Percentiles rank a stretch among this genome's conserved stretches.
These are phyloP conservation scores for Ovis canadensis DNA, from an alignment of 2,113 vertebrate species.

Conservation along the genomic window DNA sequence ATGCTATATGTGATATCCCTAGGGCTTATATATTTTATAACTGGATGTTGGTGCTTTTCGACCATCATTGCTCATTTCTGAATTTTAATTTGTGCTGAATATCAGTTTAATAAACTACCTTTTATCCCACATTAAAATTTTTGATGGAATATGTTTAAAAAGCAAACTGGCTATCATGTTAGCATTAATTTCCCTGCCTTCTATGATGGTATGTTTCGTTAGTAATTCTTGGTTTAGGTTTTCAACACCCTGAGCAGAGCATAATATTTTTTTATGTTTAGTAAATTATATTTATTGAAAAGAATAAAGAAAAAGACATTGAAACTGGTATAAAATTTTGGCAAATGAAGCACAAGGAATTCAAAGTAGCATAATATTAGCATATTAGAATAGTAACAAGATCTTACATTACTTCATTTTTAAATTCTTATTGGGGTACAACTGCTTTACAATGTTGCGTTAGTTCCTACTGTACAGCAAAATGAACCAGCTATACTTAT, in stretches of 20 bases:
- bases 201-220: not conserved
- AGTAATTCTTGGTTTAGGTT: not conserved
- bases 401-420: not conserved
- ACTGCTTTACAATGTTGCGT: not conserved
- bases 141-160: not conserved
- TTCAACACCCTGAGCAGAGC: not conserved
- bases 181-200: not conserved
- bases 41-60: not conserved
- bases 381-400: not conserved
- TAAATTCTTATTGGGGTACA: not conserved
- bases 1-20: not conserved
- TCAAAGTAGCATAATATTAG: not conserved
- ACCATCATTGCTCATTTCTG: not conserved
- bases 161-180: not conserved
- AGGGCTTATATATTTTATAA: not conserved
- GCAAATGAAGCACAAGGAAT: not conserved
- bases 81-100: not conserved
- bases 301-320: not conserved
- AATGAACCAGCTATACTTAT: not conserved
- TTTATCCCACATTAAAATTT: not conserved
- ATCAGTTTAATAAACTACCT: not conserved
- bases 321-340: not conserved
- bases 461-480: not conserved
- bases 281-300: not conserved
- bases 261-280: not conserved